Evolutionary conservation across 2,113 vertebrate genomes (phyloP).

Genomic region (Rallus limicola): DNA sequence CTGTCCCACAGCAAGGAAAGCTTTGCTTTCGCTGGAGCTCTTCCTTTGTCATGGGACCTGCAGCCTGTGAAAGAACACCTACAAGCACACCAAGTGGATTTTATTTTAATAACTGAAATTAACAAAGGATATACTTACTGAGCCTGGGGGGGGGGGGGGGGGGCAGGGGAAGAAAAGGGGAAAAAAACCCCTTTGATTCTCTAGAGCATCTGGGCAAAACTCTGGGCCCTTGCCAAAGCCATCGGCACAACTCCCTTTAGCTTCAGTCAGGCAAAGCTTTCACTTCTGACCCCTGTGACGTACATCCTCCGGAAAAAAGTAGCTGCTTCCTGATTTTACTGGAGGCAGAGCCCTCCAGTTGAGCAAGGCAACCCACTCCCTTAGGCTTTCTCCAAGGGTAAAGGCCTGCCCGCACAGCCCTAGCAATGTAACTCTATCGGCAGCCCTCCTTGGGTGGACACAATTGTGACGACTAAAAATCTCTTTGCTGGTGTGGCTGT

Average conservation of each 20-base stretch:
- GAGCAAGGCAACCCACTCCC: not conserved
- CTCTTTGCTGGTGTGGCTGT: not conserved
- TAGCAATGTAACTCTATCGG: not conserved
- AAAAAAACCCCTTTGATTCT: not conserved
- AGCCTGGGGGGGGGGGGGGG: not conserved
- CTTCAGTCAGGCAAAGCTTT: not conserved
- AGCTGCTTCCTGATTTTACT: not conserved
- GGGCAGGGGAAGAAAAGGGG: too few species aligned
- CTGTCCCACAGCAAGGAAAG: not conserved
- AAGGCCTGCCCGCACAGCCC: rapidly evolving
- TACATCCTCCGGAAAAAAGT: not conserved
- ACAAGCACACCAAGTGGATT: not conserved
- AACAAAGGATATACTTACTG: not conserved
- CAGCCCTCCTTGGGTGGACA: not conserved
- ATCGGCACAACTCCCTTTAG: not conserved
- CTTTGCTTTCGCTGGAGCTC: not conserved
- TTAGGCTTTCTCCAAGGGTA: not conserved
- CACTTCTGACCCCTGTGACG: not conserved
- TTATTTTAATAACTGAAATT: not conserved
- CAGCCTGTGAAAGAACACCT: not conserved
- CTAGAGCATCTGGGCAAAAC: not conserved
- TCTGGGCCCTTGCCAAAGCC: not conserved
- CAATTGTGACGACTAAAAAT: not conserved
- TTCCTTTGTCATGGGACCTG: rapidly evolving
- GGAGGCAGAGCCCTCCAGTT: not conserved